These are phyloP conservation scores for Nibea albiflora DNA, from an alignment of 2,113 vertebrate species.

Conservation along the genomic window DNA sequence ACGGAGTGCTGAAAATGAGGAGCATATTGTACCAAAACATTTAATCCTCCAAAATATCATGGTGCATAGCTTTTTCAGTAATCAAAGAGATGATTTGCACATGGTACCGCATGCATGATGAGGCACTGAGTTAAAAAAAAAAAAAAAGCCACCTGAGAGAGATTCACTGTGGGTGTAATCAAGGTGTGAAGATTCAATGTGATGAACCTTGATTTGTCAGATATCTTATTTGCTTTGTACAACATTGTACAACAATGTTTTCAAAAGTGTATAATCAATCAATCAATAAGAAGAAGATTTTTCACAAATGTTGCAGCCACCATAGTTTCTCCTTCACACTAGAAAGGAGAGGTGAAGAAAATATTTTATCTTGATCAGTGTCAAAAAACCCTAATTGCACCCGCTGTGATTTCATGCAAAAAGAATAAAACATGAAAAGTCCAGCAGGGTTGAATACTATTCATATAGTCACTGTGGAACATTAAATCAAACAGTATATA, in stretches of 20 bases:
- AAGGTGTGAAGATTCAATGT: neutral
- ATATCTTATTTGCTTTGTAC: neutral
- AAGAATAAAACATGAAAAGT: constrained; percentile 10
- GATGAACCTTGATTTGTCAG: neutral
- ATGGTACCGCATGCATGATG: neutral
- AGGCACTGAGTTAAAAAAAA: neutral
- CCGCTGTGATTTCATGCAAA: constrained; percentile 1
- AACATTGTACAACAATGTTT: too few species aligned
- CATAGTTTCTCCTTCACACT: too few species aligned
- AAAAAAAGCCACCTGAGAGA: neutral
- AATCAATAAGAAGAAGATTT: too few species aligned
- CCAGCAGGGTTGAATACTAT: neutral
- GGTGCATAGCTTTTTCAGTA: neutral
- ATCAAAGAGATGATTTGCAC: constrained; percentile 2
- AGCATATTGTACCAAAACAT: constrained; percentile 39
- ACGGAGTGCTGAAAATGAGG: constrained; percentile 48
- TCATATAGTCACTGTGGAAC: neutral
- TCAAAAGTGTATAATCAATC: too few species aligned
- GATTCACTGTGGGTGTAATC: neutral
- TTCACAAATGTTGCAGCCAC: too few species aligned
- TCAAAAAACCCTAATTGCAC: neutral
- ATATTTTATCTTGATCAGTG: neutral
- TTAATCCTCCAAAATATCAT: constrained; percentile 10
- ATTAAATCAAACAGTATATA: neutral
- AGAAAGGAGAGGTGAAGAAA: too few species aligned